Evolutionary conservation across 1,140 invertebrate genomes (phyloP).

Genomic region (Lepidurus couesii): DNA sequence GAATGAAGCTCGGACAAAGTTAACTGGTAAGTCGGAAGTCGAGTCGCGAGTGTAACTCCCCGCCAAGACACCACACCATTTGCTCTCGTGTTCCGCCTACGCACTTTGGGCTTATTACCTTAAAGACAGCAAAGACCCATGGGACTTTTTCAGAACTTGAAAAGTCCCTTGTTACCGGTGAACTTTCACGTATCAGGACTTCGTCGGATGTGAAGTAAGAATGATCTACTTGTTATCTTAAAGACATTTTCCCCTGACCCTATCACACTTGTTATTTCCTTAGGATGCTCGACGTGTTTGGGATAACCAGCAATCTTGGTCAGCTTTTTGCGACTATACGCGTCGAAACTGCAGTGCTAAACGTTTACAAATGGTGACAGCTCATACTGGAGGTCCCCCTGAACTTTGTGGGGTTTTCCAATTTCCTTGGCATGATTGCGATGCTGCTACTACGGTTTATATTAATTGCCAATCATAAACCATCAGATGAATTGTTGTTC

Average conservation of each 20-base stretch:
- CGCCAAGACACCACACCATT: not conserved
- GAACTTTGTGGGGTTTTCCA: conserved; percentile 6
- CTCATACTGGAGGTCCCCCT: not conserved
- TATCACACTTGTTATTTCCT: too few species aligned
- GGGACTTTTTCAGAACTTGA: too few species aligned
- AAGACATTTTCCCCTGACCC: too few species aligned
- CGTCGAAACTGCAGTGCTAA: too few species aligned
- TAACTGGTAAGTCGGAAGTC: not conserved
- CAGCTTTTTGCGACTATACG: too few species aligned
- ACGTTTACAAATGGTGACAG: too few species aligned
- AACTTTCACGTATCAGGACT: too few species aligned
- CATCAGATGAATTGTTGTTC: not conserved
- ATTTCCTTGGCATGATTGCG: not conserved
- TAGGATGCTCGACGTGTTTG: too few species aligned
- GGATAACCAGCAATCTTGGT: too few species aligned
- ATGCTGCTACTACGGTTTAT: not conserved
- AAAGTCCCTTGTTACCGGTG: too few species aligned
- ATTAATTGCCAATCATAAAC: conserved; percentile 12
- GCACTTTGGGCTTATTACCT: not conserved
- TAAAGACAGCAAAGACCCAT: not conserved
- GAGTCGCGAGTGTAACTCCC: not conserved
- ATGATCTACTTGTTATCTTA: too few species aligned
- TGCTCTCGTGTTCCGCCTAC: not conserved
- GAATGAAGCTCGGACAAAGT: not conserved
- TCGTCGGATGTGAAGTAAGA: too few species aligned